These are phyloP conservation scores for Meandrusa payeni DNA, from an alignment of 2,888 invertebrate genomes.

Conservation along the genomic window DNA sequence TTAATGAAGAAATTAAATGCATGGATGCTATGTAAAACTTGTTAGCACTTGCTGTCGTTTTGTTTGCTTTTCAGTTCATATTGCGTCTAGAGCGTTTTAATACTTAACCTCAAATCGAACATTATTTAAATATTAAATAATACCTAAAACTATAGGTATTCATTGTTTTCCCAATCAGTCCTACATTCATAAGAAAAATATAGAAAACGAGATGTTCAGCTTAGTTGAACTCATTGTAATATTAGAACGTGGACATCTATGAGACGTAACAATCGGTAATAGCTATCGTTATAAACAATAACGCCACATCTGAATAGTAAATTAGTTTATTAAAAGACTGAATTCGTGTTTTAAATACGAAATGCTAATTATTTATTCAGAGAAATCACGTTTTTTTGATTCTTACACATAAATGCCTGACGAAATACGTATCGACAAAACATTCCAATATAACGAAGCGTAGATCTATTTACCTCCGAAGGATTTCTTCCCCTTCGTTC, in stretches of 20 bases:
- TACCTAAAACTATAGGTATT: not conserved
- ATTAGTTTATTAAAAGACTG: slow-evolving; percentile 33
- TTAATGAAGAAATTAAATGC: slow-evolving; percentile 5
- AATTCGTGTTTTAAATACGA: slow-evolving; percentile 26
- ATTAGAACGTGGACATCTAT: slow-evolving; percentile 65
- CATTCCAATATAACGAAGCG: slow-evolving; percentile 70
- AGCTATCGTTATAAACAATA: slow-evolving; percentile 70
- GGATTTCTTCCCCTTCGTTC: slow-evolving; percentile 96
- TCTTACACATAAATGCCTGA: slow-evolving; percentile 51
- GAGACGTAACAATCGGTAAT: slow-evolving; percentile 77
- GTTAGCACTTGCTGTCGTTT: slow-evolving; percentile 31
- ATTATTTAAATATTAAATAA: slow-evolving; percentile 36
- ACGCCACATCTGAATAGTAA: slow-evolving; percentile 64
- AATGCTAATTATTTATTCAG: slow-evolving; percentile 31
- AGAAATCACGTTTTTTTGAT: slow-evolving; percentile 42
- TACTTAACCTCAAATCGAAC: slow-evolving; percentile 70
- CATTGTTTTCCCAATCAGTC: not conserved
- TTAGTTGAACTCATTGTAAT: slow-evolving; percentile 30
- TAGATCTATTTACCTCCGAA: slow-evolving; percentile 87
- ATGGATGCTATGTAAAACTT: slow-evolving; percentile 10
- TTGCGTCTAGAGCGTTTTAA: slow-evolving; percentile 37
- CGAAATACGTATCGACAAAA: slow-evolving; percentile 80
- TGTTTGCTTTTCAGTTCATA: slow-evolving; percentile 22
- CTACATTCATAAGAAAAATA: slow-evolving; percentile 19
- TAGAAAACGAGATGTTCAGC: slow-evolving; percentile 3